A percentile compares a stretch with the other conserved stretches of the same genome.
These are phyloP conservation scores for Drosophila atripex DNA, from an alignment of 2,888 invertebrate species.

Conservation along the genomic window DNA sequence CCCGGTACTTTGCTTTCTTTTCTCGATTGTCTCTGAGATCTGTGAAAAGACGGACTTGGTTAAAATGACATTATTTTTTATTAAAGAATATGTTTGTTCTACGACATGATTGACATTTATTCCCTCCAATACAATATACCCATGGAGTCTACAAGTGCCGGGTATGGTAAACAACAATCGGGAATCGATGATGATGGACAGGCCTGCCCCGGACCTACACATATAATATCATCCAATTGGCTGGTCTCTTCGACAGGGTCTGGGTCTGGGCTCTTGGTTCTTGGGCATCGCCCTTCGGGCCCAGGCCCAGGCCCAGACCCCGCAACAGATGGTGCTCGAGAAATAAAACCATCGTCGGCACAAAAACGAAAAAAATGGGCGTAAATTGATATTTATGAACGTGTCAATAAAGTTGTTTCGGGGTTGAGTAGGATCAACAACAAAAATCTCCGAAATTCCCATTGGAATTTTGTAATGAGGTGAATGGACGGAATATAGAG, in stretches of 20 bases:
- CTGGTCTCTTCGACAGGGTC: slow-evolving; percentile 22
- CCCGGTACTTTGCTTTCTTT: background rate
- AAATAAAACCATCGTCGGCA: slow-evolving; percentile 40
- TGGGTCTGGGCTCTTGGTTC: slow-evolving; percentile 3
- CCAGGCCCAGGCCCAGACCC: slow-evolving; percentile 59
- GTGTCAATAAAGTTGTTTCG: slow-evolving; percentile 46
- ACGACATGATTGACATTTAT: background rate
- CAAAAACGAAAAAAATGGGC: slow-evolving; percentile 33
- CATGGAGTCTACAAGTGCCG: background rate
- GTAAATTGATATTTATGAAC: slow-evolving; percentile 57
- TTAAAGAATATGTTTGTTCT: too few relatives aligned
- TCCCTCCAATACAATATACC: background rate
- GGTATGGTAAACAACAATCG: slow-evolving; percentile 15
- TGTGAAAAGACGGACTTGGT: too few relatives aligned
- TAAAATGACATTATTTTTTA: too few relatives aligned
- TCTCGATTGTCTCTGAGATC: background rate
- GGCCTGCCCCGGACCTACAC: slow-evolving; percentile 30
- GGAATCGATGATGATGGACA: slow-evolving; percentile 58
- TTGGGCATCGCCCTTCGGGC: slow-evolving; percentile 37
- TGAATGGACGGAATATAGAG: slow-evolving; percentile 21
- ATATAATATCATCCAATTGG: slow-evolving; percentile 17
- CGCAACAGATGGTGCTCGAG: slow-evolving; percentile 56
- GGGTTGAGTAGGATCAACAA: slow-evolving; percentile 17
- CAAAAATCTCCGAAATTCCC: slow-evolving; percentile 19
- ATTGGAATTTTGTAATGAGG: slow-evolving; percentile 31